These are phyloP conservation scores for Zoanthus sansibaricus DNA, from an alignment of 92 coral and sea anemone genomes.

Conservation along the genomic window DNA sequence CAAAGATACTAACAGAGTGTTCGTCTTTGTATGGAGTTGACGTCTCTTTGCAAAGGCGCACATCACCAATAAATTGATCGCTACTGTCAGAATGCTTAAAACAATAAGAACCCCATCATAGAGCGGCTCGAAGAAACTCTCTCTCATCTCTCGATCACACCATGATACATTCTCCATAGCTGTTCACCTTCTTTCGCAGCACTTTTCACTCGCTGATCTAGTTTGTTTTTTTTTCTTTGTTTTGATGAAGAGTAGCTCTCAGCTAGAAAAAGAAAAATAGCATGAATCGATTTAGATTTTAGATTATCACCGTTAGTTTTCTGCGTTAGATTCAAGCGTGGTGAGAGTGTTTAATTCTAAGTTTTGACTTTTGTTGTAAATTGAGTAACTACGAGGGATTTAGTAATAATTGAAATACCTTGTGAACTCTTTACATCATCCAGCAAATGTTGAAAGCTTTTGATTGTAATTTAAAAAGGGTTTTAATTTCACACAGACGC, in stretches of 20 bases:
- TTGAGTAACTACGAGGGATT: not conserved
- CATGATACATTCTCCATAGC: constrained; percentile 18
- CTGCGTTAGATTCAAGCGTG: not conserved
- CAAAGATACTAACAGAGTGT: constrained; percentile 73
- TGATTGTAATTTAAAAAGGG: constrained; percentile 3
- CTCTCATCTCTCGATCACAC: not conserved
- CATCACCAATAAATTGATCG: constrained; percentile 68
- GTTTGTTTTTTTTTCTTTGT: not conserved
- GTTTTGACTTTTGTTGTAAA: too few species aligned
- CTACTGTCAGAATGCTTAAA: constrained; percentile 68
- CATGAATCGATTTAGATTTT: not conserved
- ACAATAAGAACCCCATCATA: constrained; percentile 79
- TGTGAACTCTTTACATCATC: too few species aligned
- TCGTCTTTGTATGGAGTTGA: constrained; percentile 78
- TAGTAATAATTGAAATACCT: not conserved
- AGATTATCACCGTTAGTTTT: not conserved
- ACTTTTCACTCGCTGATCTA: not conserved
- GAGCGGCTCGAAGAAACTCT: constrained; percentile 53
- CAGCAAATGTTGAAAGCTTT: not conserved
- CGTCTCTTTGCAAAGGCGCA: constrained; percentile 72
- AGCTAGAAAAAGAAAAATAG: not conserved
- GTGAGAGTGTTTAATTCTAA: too few species aligned
- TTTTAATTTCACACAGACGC: not conserved
- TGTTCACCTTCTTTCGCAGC: not conserved
- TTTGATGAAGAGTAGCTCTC: not conserved